Conservation (phyloP, 2,113 vertebrate species). For the western clawed frog (Xenopus tropicalis) region DNA sequence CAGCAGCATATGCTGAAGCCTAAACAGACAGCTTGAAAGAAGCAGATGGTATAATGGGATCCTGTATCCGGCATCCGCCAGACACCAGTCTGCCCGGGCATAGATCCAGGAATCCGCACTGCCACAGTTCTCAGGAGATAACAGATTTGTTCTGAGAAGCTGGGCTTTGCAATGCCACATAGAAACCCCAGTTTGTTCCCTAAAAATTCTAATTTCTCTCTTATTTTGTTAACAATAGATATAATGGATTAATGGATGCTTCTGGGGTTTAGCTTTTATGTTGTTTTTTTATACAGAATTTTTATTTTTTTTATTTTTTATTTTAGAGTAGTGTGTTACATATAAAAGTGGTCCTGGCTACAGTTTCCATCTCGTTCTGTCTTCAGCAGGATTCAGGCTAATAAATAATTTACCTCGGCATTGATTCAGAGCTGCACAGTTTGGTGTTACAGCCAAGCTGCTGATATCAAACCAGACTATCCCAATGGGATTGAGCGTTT, state of each 20-base stretch:
- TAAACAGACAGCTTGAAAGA: slow-evolving; percentile 38
- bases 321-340: too few relatives aligned
- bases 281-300: too few relatives aligned
- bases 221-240: too few relatives aligned
- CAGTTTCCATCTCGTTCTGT: neutral
- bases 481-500: slow-evolving; percentile 22
- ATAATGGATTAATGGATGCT: too few relatives aligned
- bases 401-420: slow-evolving; percentile 36
- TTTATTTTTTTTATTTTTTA: too few relatives aligned
- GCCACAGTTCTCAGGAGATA: slow-evolving; percentile 1
- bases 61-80: slow-evolving; percentile 40
- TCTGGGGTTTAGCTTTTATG: too few relatives aligned
- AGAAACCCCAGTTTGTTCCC: too few relatives aligned
- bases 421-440: slow-evolving; percentile 31
- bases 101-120: slow-evolving; percentile 27
- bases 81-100: slow-evolving; percentile 37
- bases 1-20: slow-evolving; percentile 34
- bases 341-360: too few relatives aligned
- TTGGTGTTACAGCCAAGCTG: slow-evolving; percentile 32
- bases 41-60: slow-evolving; percentile 42
- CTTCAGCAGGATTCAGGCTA: slow-evolving; percentile 28
- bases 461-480: slow-evolving; percentile 23
- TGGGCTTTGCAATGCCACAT: neutral
- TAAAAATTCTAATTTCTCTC: too few relatives aligned
- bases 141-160: slow-evolving; percentile 13